phyloP scores from a whole-genome alignment of 2,113 vertebrate species.

The Oreochromis spilurus region DNA sequence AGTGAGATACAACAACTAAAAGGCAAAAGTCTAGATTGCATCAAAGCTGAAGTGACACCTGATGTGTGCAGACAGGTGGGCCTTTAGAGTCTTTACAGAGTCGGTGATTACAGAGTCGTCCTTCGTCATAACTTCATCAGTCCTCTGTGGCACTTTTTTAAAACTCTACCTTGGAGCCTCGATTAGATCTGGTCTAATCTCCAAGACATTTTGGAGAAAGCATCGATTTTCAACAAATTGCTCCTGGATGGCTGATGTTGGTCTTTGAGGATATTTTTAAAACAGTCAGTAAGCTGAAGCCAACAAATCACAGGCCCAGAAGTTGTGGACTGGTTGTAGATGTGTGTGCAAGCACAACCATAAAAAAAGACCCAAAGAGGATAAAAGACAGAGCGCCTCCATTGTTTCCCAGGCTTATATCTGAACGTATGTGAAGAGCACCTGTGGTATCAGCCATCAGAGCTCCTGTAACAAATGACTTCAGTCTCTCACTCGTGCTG shows the following conservation, averaged over 20 bases:
- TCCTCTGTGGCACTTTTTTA: no score
- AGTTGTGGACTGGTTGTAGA: not conserved
- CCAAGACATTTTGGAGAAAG: not conserved
- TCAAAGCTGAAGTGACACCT: not conserved
- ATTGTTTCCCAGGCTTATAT: not conserved
- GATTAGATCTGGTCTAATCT: rapidly evolving
- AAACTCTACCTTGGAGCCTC: not conserved
- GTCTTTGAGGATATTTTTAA: not conserved
- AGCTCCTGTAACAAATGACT: not conserved
- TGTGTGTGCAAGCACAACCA: rapidly evolving
- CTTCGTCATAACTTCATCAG: no score
- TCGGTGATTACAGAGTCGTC: not conserved
- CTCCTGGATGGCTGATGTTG: not conserved
- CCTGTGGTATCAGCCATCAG: not conserved
- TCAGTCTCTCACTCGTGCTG: not conserved
- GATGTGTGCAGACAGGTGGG: not conserved
- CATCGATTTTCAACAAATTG: not conserved
- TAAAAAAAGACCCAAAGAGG: not conserved
- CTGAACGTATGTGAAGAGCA: not conserved
- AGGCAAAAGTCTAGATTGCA: not conserved
- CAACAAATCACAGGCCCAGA: rapidly evolving
- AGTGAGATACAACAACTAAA: rapidly evolving
- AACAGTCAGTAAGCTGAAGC: rapidly evolving
- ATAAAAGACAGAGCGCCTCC: rapidly evolving
- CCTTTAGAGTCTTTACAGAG: no score